phyloP scores from a whole-genome alignment of 2,888 invertebrate species.

The Stomorhina lunata region DNA sequence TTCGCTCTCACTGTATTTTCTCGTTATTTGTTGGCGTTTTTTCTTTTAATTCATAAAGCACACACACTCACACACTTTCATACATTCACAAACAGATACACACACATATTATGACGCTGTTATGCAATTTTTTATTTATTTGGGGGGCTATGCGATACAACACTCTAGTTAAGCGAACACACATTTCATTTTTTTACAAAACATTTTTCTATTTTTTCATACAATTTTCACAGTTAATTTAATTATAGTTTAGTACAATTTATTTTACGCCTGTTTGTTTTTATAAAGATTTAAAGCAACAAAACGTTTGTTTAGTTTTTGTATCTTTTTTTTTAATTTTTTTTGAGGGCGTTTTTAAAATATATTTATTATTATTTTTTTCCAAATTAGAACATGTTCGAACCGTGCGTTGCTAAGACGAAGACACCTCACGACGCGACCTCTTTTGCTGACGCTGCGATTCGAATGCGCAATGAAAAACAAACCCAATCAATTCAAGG shows the following conservation, averaged over 20 bases:
- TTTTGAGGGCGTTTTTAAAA: slow-evolving; percentile 61
- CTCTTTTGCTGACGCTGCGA: slow-evolving; percentile 65
- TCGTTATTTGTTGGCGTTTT: too few species aligned
- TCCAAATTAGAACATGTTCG: slow-evolving; percentile 72
- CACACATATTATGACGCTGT: slow-evolving; percentile 70
- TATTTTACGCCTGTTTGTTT: neutral
- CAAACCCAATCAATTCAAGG: slow-evolving; percentile 35
- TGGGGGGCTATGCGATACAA: slow-evolving; percentile 69
- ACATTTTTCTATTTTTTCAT: too few species aligned
- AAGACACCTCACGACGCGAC: slow-evolving; percentile 62
- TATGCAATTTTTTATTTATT: slow-evolving; percentile 74
- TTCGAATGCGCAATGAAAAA: slow-evolving; percentile 56
- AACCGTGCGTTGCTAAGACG: slow-evolving; percentile 72
- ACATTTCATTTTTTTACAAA: slow-evolving; percentile 9
- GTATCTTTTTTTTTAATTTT: neutral
- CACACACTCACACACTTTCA: slow-evolving; percentile 31
- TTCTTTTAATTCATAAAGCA: too few species aligned
- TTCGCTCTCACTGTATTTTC: too few species aligned
- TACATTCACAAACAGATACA: slow-evolving; percentile 68
- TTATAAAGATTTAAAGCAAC: slow-evolving; percentile 10
- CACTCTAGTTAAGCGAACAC: slow-evolving; percentile 22
- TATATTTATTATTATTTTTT: too few species aligned
- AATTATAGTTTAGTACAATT: slow-evolving; percentile 37
- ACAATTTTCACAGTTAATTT: slow-evolving; percentile 50
- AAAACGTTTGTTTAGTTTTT: slow-evolving; percentile 36